phyloP scores from a whole-genome alignment of 2,113 vertebrate genomes.

The Oenanthe oenanthe region DNA sequence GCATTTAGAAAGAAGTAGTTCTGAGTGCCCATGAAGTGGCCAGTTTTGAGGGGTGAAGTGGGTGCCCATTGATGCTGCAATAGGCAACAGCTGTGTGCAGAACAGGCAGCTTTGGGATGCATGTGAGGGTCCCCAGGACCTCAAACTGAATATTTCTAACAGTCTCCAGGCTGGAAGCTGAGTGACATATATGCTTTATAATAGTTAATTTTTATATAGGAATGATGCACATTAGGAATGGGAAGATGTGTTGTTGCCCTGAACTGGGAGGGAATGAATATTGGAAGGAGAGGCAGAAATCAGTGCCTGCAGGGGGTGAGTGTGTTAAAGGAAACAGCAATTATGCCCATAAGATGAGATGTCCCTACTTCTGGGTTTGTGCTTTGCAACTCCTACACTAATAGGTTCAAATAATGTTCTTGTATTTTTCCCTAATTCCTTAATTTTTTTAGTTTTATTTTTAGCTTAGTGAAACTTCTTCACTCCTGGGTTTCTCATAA shows the following conservation, averaged over 20 bases:
- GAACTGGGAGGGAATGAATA: not conserved
- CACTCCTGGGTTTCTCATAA: not conserved
- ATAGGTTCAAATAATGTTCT: not conserved
- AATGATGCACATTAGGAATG: fast-evolving
- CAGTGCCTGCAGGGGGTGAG: fast-evolving
- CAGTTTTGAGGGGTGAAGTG: not conserved
- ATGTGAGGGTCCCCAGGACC: not conserved
- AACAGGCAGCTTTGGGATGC: not conserved
- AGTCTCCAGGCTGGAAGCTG: not conserved
- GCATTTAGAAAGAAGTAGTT: not conserved
- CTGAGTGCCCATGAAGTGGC: no score
- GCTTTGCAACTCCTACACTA: not conserved
- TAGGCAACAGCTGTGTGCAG: no score
- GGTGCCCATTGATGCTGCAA: not conserved
- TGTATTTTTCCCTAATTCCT: not conserved
- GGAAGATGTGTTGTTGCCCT: not conserved
- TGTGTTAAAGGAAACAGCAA: not conserved
- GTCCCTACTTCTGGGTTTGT: not conserved
- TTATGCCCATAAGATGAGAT: not conserved
- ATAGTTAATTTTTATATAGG: fast-evolving
- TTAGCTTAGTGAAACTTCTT: not conserved
- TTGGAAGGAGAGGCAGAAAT: not conserved
- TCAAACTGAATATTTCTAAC: not conserved
- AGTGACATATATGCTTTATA: not conserved
- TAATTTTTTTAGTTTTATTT: not conserved